Conservation (phyloP, 2,113 vertebrate genomes). For the Phaethon lepturus region DNA sequence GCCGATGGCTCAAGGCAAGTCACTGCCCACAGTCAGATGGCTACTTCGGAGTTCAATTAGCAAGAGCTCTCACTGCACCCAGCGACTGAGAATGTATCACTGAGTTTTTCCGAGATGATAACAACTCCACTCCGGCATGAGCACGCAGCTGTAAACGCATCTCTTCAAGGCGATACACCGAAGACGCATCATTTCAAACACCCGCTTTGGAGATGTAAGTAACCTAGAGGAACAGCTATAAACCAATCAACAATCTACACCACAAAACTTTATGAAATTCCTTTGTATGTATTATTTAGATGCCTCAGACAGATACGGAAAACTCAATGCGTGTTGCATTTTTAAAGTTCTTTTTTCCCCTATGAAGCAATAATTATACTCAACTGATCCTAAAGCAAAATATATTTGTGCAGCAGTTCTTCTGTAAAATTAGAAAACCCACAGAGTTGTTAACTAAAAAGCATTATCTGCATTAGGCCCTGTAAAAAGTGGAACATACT, state of each 20-base stretch:
- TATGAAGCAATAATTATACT: background rate
- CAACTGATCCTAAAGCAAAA: background rate
- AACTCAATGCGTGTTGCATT: background rate
- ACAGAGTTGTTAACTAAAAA: background rate
- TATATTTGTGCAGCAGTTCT: background rate
- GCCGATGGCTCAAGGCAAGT: background rate
- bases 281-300: background rate
- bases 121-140: rapidly evolving
- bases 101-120: rapidly evolving
- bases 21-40: background rate
- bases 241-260: background rate
- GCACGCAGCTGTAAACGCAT: rapidly evolving
- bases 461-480: background rate
- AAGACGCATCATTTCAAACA: background rate
- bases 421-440: background rate
- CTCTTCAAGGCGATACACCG: background rate
- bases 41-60: rapidly evolving
- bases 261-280: background rate
- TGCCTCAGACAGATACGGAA: background rate
- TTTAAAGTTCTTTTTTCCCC: background rate
- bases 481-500: background rate
- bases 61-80: background rate
- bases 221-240: background rate
- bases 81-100: rapidly evolving
- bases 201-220: rapidly evolving